A percentile compares a stretch with the other conserved stretches of the same genome.
phyloP scores from a whole-genome alignment of 2,113 vertebrate species.

The Chlamydotis undulata region DNA sequence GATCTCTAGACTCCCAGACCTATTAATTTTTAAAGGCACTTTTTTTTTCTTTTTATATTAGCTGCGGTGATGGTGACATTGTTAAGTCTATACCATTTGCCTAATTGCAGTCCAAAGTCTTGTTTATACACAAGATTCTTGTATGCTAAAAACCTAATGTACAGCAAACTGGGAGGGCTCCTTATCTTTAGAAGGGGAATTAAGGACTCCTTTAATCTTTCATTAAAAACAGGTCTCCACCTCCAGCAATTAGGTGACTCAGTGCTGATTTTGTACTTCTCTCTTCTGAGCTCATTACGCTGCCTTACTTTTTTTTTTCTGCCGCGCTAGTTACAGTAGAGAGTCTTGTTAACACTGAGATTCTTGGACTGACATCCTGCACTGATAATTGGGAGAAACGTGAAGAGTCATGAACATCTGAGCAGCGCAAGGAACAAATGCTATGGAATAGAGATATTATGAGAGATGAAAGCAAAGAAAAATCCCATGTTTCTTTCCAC shows the following conservation, averaged over 20 bases:
- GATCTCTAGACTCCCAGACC: slow-evolving; percentile 16
- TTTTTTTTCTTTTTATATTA: neutral
- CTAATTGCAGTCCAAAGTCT: neutral
- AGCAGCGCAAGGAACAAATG: neutral
- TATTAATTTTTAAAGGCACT: slow-evolving; percentile 18
- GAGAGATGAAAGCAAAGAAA: neutral
- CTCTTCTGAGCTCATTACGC: neutral
- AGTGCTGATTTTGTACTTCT: neutral
- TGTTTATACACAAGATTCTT: neutral
- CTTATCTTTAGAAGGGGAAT: neutral
- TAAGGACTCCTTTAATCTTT: neutral
- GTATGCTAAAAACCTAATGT: neutral
- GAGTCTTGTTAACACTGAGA: neutral
- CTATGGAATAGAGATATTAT: neutral
- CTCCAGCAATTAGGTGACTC: neutral
- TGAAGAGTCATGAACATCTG: neutral
- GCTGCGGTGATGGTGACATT: neutral
- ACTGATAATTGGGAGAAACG: neutral
- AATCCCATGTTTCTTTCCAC: neutral
- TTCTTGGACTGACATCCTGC: neutral
- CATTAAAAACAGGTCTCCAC: neutral
- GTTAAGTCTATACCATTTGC: neutral
- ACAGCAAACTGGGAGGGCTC: neutral
- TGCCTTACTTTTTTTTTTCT: neutral
- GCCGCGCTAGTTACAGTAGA: neutral